Conservation (phyloP, 2,797 vertebrate species). For the Glossophaga mutica region DNA sequence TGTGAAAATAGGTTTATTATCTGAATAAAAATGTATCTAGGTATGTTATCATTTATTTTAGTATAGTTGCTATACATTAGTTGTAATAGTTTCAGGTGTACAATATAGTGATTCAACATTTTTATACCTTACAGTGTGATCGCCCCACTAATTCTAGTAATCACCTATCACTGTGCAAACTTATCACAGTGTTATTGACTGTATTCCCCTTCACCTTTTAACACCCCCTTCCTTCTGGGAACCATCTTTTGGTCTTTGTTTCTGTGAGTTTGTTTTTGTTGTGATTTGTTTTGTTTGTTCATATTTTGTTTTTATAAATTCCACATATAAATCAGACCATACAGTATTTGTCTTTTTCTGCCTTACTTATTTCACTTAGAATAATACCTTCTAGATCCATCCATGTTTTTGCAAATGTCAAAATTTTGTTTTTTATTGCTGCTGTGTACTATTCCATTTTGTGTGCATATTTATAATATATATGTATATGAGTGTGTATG, state of each 20-base stretch:
- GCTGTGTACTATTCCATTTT: neutral
- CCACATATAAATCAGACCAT: neutral
- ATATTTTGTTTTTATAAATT: neutral
- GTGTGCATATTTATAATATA: neutral
- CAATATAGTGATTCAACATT: neutral
- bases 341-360: neutral
- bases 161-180: neutral
- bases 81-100: neutral
- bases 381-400: neutral
- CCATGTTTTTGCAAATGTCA: neutral
- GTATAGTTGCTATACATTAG: neutral
- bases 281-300: neutral
- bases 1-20: neutral
- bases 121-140: neutral
- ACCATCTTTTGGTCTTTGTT: neutral
- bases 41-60: neutral
- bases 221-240: neutral
- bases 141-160: neutral
- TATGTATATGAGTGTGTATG: neutral
- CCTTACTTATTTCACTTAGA: neutral
- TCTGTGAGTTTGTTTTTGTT: neutral
- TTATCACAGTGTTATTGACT: neutral
- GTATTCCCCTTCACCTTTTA: neutral
- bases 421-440: neutral
- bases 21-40: neutral